Base-by-base conservation (phyloP, 2,797 vertebrate species). In the Pseudochirops cupreus region DNA sequence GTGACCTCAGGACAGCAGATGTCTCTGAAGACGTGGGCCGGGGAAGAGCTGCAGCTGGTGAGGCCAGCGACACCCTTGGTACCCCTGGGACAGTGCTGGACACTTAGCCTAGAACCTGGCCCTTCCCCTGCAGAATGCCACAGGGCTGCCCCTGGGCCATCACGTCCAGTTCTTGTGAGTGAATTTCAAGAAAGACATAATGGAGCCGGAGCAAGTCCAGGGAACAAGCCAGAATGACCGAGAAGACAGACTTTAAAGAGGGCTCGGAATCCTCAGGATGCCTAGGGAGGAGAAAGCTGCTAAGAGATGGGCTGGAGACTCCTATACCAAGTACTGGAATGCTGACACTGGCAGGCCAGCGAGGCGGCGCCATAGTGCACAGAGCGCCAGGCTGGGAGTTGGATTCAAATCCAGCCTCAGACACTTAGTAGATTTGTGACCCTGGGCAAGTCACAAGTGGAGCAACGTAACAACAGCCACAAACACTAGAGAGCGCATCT, bases 131-230 rank as follows among this genome's bases (percentile, higher is more conserved):
- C 90, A 57, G 0, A 9, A 67, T 11, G 12, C 89, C 46, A 54
- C 0, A 3, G 12, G 54, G 16, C 58, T 91, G 29, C 31, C 56
- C 3, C 2, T 6, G 33, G 91, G 93, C 92, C 11, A 12, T 50
- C 39, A 87, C 29, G 91, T 87, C 56, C 54, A 52, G 53, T 55
- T n/a, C 74, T 50, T 74, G 53, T 16, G 2, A 53, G 55, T 92
- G 14, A 21, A 93, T 53, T 26, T 93, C 92, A 95, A 58, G 82
- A 52, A 91, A 74, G 50, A 56, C 46, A 90, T n/a, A 6, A 57
- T 52, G 24, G 58, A 74, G 67, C 90, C 46, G 31, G 46, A 91
- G 52, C 26, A 24, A 50, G 56, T 39, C 33, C 29, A 59, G n/a
- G 74, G 57, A n/a, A 52, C 24, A 26, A 87, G 74, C 39, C 74